Base-by-base conservation (phyloP, 2,888 invertebrate genomes). In the Pomacea canaliculata region DNA sequence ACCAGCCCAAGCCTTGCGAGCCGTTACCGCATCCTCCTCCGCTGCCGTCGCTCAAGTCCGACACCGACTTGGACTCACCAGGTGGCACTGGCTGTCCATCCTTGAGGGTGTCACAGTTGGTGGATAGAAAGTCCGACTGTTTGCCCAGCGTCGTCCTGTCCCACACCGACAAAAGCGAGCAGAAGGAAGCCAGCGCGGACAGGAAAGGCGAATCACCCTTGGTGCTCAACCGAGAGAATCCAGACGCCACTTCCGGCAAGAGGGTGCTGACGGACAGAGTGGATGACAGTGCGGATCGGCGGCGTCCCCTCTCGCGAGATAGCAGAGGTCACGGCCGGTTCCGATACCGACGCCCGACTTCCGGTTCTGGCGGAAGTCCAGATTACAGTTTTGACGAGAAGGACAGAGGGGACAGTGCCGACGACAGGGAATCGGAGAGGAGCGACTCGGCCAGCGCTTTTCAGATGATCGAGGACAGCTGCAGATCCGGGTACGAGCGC, bases 51-150 rank as follows among this genome's bases (percentile, higher is more conserved):
- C 16, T 10, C 63, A 27, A 19, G 27, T 23, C n/a, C 1, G n/a
- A 27, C 63, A 19, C 16, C 1, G 10, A 19, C 48, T 9, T n/a
- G 68, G 68, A 27, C 68, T 68, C 68, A 37, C 12, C n/a, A 46
- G 19, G 27, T 37, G 37, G 37, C n/a, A 27, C 60, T 23, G 73
- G 73, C 9, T 73, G 73, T n/a, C 73, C 73, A 0, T 67, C 67
- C 60, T 68, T 73, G 68, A 67, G 59, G 66, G 73, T 73, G 18
- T 67, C n/a, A n/a, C 67, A 73, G 13, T 68, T 73, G 37, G 56
- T 73, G 16, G 68, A 67, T 4, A 60, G 60, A 7, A 60, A 23
- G 19, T 27, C 63, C 10, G 70, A 70, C 46, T 8, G 18, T 59
- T 68, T 37, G 9, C 59, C 56, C 72, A 8, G 16, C 16, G 10